Evolutionary conservation across 92 coral and sea anemone species (phyloP), one percentile per base, ranked within the genome.

Genomic region (Heliopora coerulea): DNA sequence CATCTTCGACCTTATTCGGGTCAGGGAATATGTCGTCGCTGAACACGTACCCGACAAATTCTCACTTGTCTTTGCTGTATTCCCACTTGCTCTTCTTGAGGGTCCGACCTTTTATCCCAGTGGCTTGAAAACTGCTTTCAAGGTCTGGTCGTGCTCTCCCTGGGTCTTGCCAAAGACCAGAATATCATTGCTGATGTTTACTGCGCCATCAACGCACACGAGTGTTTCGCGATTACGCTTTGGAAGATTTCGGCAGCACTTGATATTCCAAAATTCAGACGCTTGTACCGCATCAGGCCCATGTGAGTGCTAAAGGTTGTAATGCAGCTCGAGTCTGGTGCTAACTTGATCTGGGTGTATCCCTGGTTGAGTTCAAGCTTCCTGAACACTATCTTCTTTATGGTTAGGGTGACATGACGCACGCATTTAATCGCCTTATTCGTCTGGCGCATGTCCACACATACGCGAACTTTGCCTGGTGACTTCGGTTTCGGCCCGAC

Each of bases 321-420:
- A 28, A 82, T 81, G 79, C 72, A 81, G 10, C 80, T 29, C 11
- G 80, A 85, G 0, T 85, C 86, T 9, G 75, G 80, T 12, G 84
- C 84, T 25, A 78, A 23, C 49, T 82, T 82, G 9, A 83, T 68
- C 79, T 83, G 84, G 49, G 73, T 81, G 32, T 82, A 81, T 0
- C 89, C 86, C 58, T 85, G 86, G 69, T 81, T 75, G 60, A 85
- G 74, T 31, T 86, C 85, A 18, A 81, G 44, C 27, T 80, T 80
- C 58, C 52, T 61, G 68, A 84, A 84, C 5, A 72, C 65, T 50
- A 78, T 62, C 48, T 14, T 8, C 82, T n/a, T n/a, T n/a, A n/a
- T n/a, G n/a, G n/a, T n/a, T n/a, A n/a, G n/a, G n/a, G n/a, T n/a
- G n/a, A n/a, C n/a, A n/a, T n/a, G n/a, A n/a, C n/a, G n/a, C n/a